Conservation (phyloP, 1,140 invertebrate genomes). For the Magallana ariakensis region DNA sequence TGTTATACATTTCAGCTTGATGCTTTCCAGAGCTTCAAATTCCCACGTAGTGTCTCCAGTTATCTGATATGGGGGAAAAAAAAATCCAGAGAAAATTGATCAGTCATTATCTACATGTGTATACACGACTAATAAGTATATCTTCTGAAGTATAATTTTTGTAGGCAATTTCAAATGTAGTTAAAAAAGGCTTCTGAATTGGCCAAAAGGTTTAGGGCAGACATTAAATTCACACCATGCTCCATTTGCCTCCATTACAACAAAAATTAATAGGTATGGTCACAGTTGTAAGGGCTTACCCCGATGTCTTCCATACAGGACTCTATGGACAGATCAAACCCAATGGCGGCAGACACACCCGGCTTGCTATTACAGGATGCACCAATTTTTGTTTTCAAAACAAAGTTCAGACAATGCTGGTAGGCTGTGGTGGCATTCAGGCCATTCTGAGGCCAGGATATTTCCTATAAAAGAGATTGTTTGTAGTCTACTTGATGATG, state of each 20-base stretch:
- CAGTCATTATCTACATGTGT: no score
- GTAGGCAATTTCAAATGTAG: no score
- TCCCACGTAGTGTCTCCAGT: slow-evolving; percentile 59
- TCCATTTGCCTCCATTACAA: no score
- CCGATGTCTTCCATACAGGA: slow-evolving; percentile 66
- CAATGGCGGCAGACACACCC: slow-evolving; percentile 47
- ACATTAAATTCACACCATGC: no score
- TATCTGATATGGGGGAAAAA: slow-evolving; percentile 57
- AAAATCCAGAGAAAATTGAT: no score
- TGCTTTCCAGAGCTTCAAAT: slow-evolving; percentile 55
- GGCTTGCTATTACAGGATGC: slow-evolving; percentile 52
- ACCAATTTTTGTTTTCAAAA: slow-evolving; percentile 47
- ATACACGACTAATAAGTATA: no score
- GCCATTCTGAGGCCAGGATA: slow-evolving; percentile 62
- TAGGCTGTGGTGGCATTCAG: slow-evolving; percentile 59
- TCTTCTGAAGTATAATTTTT: no score
- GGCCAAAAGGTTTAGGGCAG: no score
- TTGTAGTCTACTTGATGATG: no score
- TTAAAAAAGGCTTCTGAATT: no score
- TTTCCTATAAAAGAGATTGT: slow-evolving; percentile 46
- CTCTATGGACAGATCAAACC: slow-evolving; percentile 43
- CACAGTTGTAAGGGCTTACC: slow-evolving; percentile 48
- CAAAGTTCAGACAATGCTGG: slow-evolving; percentile 56
- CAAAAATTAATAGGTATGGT: no score
- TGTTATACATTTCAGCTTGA: slow-evolving; percentile 61